Evolutionary conservation across 2,888 invertebrate genomes (phyloP).

Genomic region (Drosophila macrospina): DNA sequence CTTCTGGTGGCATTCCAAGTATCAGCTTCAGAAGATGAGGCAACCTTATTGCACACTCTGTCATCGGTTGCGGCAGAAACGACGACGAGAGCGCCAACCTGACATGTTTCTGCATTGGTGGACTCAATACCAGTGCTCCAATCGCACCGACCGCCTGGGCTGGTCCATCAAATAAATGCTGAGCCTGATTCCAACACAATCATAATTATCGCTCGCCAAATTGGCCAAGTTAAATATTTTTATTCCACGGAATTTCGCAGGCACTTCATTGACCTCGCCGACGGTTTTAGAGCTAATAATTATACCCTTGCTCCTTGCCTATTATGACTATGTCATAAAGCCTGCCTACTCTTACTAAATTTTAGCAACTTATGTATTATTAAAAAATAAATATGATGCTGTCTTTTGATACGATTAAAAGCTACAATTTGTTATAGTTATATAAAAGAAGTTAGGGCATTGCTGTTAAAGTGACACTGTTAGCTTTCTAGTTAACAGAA

Average conservation of each 20-base stretch:
- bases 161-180: conserved; percentile 2
- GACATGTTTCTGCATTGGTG: conserved; percentile 58
- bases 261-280: conserved; percentile 65
- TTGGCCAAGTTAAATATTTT: conserved; percentile 58
- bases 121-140: conserved; percentile 54
- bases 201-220: conserved; percentile 71
- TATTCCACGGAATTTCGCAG: conserved; percentile 71
- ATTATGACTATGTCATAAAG: conserved; percentile 15
- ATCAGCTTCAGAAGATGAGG: conserved; percentile 33
- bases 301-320: conserved; percentile 43
- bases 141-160: conserved; percentile 15
- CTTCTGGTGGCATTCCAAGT: conserved; percentile 86
- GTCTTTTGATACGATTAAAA: neutral
- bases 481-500: no score
- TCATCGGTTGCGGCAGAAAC: conserved; percentile 33
- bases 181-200: conserved; percentile 39
- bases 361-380: neutral
- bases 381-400: no score
- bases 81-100: neutral
- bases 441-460: no score
- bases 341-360: conserved; percentile 4
- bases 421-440: no score
- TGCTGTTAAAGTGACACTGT: no score
- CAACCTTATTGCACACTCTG: conserved; percentile 69
- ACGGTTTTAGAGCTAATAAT: conserved; percentile 42